These are phyloP conservation scores for Tribolium madens DNA, from an alignment of 1,140 invertebrate genomes.

Conservation along the genomic window DNA sequence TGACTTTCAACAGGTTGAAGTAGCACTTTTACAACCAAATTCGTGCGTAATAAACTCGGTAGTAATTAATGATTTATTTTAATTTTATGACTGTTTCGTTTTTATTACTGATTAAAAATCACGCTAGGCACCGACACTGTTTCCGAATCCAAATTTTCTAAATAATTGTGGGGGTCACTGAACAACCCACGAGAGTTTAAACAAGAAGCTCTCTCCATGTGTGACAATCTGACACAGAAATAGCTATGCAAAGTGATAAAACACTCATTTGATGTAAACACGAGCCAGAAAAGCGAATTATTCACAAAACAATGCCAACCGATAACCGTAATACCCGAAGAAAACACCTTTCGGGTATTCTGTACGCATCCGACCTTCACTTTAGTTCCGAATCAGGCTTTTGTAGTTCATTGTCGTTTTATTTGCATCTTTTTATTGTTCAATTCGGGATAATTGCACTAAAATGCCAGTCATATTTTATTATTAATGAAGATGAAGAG, in stretches of 20 bases:
- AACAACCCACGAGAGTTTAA: constrained; percentile 13
- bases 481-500: background rate
- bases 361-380: background rate
- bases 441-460: background rate
- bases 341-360: constrained; percentile 15
- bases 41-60: constrained; percentile 11
- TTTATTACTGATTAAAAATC: background rate
- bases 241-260: constrained; percentile 1
- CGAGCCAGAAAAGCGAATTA: background rate
- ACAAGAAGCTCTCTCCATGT: constrained; percentile 24
- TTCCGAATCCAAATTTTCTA: background rate
- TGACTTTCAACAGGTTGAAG: background rate
- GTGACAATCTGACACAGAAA: constrained; percentile 31
- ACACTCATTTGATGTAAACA: background rate
- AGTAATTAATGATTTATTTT: constrained; percentile 23
- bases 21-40: constrained; percentile 1
- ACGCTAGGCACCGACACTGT: background rate
- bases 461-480: constrained; percentile 25
- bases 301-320: constrained; percentile 7
- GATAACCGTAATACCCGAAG: constrained; percentile 5
- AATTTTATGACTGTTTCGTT: background rate
- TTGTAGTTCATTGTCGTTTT: constrained; percentile 7
- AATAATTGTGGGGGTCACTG: constrained; percentile 18
- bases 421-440: constrained; percentile 14
- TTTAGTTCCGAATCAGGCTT: background rate